Evolutionary conservation across 2,888 invertebrate species (phyloP).

Genomic region (Ariolimax columbianus): DNA sequence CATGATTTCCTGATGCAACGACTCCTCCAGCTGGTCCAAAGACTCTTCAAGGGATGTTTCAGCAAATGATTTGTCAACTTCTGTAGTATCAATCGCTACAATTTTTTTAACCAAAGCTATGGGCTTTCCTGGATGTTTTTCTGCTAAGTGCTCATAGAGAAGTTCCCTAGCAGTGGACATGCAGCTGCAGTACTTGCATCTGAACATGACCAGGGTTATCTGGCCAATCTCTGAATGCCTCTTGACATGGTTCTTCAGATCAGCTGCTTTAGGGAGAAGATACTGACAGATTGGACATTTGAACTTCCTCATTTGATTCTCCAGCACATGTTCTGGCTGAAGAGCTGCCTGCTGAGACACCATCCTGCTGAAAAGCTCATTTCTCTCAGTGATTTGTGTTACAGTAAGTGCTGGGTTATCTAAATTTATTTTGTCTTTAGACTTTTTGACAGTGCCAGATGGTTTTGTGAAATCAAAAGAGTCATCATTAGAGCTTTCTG

Average conservation of each 20-base stretch:
- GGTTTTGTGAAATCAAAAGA: constrained; percentile 44
- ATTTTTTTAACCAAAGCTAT: constrained; percentile 58
- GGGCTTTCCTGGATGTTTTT: constrained; percentile 60
- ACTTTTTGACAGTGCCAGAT: constrained; percentile 36
- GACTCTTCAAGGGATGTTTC: constrained; percentile 57
- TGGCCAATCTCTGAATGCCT: constrained; percentile 58
- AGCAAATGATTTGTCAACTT: constrained; percentile 57
- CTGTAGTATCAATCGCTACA: constrained; percentile 57
- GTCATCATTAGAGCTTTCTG: constrained; percentile 10
- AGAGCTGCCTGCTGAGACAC: constrained; percentile 42
- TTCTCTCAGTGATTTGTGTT: constrained; percentile 41
- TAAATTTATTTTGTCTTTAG: constrained; percentile 9
- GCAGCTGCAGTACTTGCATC: constrained; percentile 59
- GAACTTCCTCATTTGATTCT: constrained; percentile 57
- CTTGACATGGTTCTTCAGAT: constrained; percentile 58
- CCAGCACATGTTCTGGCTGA: constrained; percentile 42
- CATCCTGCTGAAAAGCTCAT: constrained; percentile 41
- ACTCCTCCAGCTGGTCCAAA: constrained; percentile 47
- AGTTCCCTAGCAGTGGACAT: constrained; percentile 58
- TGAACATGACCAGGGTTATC: constrained; percentile 57
- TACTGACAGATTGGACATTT: constrained; percentile 60
- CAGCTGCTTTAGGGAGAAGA: constrained; percentile 58
- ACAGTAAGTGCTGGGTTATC: constrained; percentile 4
- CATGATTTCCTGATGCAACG: constrained; percentile 46
- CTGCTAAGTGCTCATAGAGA: constrained; percentile 58